Conservation (phyloP, 2,113 vertebrate species). For the Pavo muticus region DNA sequence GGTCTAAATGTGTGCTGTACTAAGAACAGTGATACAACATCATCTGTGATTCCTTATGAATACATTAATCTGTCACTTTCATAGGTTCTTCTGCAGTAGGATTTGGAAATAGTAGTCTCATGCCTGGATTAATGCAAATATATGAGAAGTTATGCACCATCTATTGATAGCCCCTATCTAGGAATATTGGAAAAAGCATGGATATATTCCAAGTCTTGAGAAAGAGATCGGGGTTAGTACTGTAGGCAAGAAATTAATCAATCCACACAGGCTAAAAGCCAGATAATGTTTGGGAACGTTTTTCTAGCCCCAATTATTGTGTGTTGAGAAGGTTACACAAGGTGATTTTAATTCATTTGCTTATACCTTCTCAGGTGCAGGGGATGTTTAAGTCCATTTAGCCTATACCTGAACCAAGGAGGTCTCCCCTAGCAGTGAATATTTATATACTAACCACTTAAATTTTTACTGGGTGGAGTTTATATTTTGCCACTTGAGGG, state of each 20-base stretch:
- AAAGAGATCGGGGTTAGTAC: neutral
- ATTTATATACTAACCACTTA: neutral
- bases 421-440: neutral
- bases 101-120: neutral
- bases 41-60: neutral
- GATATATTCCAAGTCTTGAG: neutral
- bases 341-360: neutral
- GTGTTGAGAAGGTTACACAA: neutral
- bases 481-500: conserved; percentile 83
- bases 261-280: neutral
- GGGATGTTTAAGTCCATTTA: neutral
- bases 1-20: neutral
- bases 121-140: neutral
- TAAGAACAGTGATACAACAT: conserved; percentile 16
- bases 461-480: conserved; percentile 68
- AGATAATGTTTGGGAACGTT: neutral
- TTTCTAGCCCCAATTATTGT: neutral
- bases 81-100: neutral
- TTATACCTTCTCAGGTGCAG: neutral
- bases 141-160: neutral
- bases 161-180: neutral
- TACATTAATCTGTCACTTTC: neutral
- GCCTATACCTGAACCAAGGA: neutral
- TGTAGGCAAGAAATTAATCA: neutral
- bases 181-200: neutral